These are phyloP conservation scores for Cenopis cana DNA, from an alignment of 2,888 invertebrate species.

Conservation along the genomic window DNA sequence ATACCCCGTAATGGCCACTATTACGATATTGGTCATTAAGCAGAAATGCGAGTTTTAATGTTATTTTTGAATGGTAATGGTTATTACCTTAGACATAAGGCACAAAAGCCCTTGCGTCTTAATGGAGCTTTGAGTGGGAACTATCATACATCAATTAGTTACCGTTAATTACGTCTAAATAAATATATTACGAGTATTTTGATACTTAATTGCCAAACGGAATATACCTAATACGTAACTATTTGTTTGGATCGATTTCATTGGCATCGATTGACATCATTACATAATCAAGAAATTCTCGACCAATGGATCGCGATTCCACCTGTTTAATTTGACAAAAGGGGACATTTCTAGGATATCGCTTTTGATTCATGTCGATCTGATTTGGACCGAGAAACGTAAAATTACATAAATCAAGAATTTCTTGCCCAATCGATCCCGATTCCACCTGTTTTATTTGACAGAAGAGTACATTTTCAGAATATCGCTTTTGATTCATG, in stretches of 20 bases:
- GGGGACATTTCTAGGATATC: neutral
- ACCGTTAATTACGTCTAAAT: neutral
- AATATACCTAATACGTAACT: neutral
- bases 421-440: neutral
- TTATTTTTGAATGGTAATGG: conserved; percentile 43
- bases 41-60: conserved; percentile 37
- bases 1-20: conserved; percentile 43
- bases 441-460: neutral
- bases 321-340: neutral
- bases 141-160: conserved; percentile 1
- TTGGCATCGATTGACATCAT: neutral
- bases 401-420: neutral
- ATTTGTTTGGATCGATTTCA: neutral
- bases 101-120: neutral
- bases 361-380: neutral
- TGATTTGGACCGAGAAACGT: neutral
- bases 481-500: neutral
- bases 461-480: neutral
- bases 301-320: neutral
- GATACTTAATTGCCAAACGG: neutral
- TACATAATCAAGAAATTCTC: neutral
- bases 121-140: neutral
- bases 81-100: conserved; percentile 30
- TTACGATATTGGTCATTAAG: conserved; percentile 48
- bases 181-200: neutral